These are phyloP conservation scores for Eolophus roseicapilla DNA, from an alignment of 2,113 vertebrate species.

Conservation along the genomic window DNA sequence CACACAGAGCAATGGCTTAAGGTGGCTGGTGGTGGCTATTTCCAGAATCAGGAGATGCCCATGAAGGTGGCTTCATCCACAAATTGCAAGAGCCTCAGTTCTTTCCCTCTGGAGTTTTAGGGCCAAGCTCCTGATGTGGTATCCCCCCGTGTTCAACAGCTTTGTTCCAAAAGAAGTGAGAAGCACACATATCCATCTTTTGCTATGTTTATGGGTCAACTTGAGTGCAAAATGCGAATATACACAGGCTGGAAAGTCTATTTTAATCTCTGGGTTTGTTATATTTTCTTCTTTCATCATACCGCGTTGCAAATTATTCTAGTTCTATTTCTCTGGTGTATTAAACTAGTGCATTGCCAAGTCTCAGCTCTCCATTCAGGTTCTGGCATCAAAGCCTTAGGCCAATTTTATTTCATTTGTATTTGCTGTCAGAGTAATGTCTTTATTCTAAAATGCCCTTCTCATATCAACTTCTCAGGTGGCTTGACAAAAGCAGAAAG, in stretches of 20 bases:
- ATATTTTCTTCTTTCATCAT: slow-evolving; percentile 73
- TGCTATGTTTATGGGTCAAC: slow-evolving; percentile 10
- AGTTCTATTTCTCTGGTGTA: slow-evolving; percentile 66
- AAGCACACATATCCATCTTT: neutral
- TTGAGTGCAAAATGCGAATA: neutral
- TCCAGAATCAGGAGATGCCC: neutral
- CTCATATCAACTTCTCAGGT: slow-evolving; percentile 77
- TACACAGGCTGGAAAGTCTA: slow-evolving; percentile 16
- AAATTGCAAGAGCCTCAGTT: neutral
- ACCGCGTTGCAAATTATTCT: slow-evolving; percentile 63
- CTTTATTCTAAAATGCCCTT: slow-evolving; percentile 79
- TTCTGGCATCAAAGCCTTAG: slow-evolving; percentile 77
- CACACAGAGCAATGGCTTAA: neutral
- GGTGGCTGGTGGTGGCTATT: rapidly evolving
- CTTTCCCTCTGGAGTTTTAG: neutral
- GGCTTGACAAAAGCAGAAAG: slow-evolving; percentile 67
- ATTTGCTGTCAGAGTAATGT: slow-evolving; percentile 79
- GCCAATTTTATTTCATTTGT: slow-evolving; percentile 82
- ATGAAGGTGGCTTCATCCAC: neutral
- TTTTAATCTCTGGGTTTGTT: slow-evolving; percentile 57
- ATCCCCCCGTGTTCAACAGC: rapidly evolving
- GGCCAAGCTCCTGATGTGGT: neutral
- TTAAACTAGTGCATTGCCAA: slow-evolving; percentile 64
- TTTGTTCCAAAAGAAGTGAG: neutral
- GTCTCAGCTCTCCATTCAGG: slow-evolving; percentile 71